These are phyloP conservation scores for Cephalopterus ornatus DNA, from an alignment of 2,113 vertebrate species.

Conservation along the genomic window DNA sequence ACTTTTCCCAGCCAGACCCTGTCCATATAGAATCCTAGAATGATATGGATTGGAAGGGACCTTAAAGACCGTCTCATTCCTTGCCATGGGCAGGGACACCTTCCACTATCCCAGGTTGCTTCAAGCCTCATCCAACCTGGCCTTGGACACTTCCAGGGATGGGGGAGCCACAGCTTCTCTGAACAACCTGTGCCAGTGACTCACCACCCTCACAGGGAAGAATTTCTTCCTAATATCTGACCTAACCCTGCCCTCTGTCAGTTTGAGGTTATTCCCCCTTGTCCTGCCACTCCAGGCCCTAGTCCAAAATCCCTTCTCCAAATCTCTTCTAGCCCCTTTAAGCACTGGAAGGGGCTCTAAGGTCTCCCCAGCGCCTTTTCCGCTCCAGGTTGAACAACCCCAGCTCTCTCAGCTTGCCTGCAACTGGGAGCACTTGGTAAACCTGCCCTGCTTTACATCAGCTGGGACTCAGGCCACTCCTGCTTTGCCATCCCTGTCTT, in stretches of 20 bases:
- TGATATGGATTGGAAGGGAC: not conserved
- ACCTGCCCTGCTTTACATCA: not conserved
- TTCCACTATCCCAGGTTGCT: not conserved
- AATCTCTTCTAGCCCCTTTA: not conserved
- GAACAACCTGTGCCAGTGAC: not conserved
- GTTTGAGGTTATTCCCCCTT: not conserved
- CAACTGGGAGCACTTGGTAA: not conserved
- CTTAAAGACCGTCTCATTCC: not conserved
- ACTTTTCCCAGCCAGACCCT: not conserved
- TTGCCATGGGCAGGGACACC: not conserved
- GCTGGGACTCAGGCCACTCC: not conserved
- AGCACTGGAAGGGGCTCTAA: not conserved
- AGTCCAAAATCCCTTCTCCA: not conserved
- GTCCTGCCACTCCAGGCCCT: not conserved
- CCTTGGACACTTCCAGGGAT: not conserved
- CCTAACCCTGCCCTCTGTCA: not conserved
- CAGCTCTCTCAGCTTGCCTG: not conserved
- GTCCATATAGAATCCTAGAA: not conserved
- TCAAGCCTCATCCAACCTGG: not conserved
- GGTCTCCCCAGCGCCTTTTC: not conserved
- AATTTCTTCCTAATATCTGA: not conserved
- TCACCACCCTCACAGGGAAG: not conserved
- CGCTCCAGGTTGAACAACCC: not conserved
- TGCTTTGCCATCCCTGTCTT: not conserved
- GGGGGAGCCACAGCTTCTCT: not conserved